Conservation (phyloP, 2,797 vertebrate species). For the Enteromius anoplus region DNA sequence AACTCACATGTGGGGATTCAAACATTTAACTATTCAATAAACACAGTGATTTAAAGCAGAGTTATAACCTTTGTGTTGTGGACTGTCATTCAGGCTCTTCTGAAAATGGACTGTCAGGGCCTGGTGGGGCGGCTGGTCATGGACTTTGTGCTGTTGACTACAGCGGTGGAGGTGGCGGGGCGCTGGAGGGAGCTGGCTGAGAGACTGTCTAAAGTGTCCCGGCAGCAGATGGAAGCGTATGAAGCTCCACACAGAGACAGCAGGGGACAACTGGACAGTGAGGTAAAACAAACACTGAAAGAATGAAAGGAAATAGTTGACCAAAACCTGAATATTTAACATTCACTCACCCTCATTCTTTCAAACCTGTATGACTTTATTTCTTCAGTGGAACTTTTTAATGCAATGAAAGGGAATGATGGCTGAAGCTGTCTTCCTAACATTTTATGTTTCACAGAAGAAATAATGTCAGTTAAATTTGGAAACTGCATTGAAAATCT, state of each 20-base stretch:
- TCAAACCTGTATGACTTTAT: not conserved
- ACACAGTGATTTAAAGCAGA: not conserved
- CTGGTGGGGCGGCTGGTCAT: constrained; percentile 89
- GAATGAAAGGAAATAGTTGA: not conserved
- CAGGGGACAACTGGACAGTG: constrained; percentile 85
- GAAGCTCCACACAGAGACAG: constrained; percentile 92
- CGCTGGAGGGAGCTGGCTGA: constrained; percentile 96
- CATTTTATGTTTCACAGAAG: not conserved
- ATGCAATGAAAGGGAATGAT: not conserved
- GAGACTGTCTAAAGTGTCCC: constrained; percentile 88
- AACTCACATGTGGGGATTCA: not conserved
- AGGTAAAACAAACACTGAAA: constrained; percentile 75
- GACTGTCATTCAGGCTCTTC: constrained; percentile 80
- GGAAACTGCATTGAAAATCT: not conserved
- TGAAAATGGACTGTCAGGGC: constrained; percentile 98
- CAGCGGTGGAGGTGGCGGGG: constrained; percentile 91
- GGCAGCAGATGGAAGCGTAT: constrained; percentile 95
- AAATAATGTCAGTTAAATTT: not conserved
- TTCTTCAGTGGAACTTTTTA: not conserved
- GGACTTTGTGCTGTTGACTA: constrained; percentile 93
- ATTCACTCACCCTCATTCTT: not conserved
- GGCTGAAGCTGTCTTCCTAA: not conserved
- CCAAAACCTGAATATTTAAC: not conserved
- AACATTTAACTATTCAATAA: not conserved
- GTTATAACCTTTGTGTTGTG: not conserved